A percentile compares a stretch with the other conserved stretches of the same genome.
phyloP scores from a whole-genome alignment of 2,113 vertebrate genomes.

The Chiloscyllium plagiosum region DNA sequence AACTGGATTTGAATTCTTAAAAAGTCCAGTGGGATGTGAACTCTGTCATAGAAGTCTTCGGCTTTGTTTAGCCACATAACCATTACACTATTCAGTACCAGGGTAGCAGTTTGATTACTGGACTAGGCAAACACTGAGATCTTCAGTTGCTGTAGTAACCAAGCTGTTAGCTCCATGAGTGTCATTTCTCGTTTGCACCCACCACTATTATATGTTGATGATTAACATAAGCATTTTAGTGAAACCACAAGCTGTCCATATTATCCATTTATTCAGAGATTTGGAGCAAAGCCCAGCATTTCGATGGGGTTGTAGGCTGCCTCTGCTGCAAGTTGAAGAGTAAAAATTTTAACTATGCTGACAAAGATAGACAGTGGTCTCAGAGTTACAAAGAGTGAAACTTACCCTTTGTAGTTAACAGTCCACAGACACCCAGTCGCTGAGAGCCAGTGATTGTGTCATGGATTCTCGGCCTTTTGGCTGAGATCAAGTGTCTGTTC shows the following conservation, averaged over 20 bases:
- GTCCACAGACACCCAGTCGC: not conserved
- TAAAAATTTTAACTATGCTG: not conserved
- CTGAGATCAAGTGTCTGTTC: too few relatives aligned
- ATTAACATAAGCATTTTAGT: not conserved
- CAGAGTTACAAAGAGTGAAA: not conserved
- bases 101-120: not conserved
- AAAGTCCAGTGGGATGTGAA: not conserved
- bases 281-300: not conserved
- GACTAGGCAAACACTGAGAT: not conserved
- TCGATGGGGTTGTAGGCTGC: not conserved
- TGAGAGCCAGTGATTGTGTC: not conserved
- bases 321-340: not conserved
- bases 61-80: not conserved
- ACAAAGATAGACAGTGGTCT: not conserved
- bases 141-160: not conserved
- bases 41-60: not conserved
- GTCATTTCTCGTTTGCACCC: not conserved
- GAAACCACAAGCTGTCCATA: not conserved
- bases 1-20: not conserved
- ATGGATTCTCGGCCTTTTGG: too few relatives aligned
- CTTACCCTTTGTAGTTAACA: not conserved
- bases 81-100: not conserved
- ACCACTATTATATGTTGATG: not conserved
- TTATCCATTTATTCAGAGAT: not conserved
- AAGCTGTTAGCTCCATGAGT: not conserved